Base-by-base conservation (phyloP, 2,113 vertebrate species). In the Asarcornis scutulata region DNA sequence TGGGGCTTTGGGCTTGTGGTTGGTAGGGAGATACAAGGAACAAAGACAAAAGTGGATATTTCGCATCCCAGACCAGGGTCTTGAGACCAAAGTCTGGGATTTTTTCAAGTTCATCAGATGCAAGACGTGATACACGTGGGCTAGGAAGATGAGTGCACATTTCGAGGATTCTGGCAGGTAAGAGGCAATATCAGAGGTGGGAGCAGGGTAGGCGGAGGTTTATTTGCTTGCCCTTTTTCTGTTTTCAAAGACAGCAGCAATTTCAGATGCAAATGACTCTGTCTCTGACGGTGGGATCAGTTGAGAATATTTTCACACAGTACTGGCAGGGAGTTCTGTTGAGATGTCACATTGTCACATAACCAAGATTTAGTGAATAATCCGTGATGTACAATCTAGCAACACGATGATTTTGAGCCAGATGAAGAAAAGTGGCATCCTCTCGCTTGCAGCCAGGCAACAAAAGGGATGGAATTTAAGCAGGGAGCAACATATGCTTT, bases 281-380 rank as follows among this genome's bases (percentile, higher is more conserved):
- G 46, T 63, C 82, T 93, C 42, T 78, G 83, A 75, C 0, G 1
- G 64, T 60, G 63, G 48, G 86, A 88, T 95, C 73, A 68, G 66
- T 11, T 75, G 86, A 87, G 93, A 93, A 52, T 86, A 42, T 91
- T 95, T 95, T 94, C 77, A 75, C 86, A 78, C 69, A 86, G 90
- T 60, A 7, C 4, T 95, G 96, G 92, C 93, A 95, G 69, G 66
- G 67, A 93, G 73, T 5, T 96, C 48, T 93, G 93, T 95, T 96
- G 95, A 93, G 96, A 91, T 96, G 93, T 89, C 96, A 91, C 96
- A 55, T 94, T 74, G 0, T 92, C 95, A 89, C 93, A 81, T 31
- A 36, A 68, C 23, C 62, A 58, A 53, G 95, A 82, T 75, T 93
- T 93, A 92, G 86, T 76, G 96, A 92, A 88, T 93, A 93, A 96